phyloP scores from a whole-genome alignment of 2,888 invertebrate species.

The Drosophila mimica region DNA sequence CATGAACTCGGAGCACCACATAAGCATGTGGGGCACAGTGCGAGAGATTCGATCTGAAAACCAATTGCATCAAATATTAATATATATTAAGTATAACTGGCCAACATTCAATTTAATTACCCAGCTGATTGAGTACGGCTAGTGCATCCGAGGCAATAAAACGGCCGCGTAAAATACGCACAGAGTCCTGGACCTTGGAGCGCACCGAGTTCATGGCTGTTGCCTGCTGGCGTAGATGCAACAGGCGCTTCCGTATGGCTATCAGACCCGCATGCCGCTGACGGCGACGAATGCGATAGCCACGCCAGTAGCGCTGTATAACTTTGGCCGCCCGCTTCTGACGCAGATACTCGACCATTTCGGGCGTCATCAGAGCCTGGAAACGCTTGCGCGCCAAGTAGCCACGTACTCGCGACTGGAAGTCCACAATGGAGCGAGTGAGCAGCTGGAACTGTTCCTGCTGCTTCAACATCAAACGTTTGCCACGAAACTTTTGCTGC shows the following conservation, averaged over 20 bases:
- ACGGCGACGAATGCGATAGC: conserved; percentile 84
- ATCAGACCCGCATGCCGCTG: conserved; percentile 71
- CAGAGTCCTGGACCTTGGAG: conserved; percentile 78
- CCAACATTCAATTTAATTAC: conserved; percentile 54
- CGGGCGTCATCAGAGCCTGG: conserved; percentile 85
- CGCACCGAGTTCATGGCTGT: conserved; percentile 76
- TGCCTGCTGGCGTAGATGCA: conserved; percentile 66
- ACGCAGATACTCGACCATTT: conserved; percentile 85
- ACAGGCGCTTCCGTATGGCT: conserved; percentile 76
- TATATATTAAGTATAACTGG: neutral
- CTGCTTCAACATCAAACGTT: conserved; percentile 83
- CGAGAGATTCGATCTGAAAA: conserved; percentile 83
- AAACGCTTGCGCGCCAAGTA: conserved; percentile 86
- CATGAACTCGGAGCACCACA: conserved; percentile 83
- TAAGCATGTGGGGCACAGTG: conserved; percentile 83
- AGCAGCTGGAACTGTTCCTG: conserved; percentile 72
- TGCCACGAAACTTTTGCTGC: conserved; percentile 85
- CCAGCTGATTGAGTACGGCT: conserved; percentile 79
- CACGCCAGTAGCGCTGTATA: conserved; percentile 88
- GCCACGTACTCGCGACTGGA: conserved; percentile 85
- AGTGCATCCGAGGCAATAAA: conserved; percentile 81
- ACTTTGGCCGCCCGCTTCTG: conserved; percentile 87
- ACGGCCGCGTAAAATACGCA: conserved; percentile 81
- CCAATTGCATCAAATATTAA: neutral
- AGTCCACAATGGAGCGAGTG: conserved; percentile 41